These are phyloP conservation scores for Nyctibius grandis DNA, from an alignment of 2,797 vertebrate species.

Conservation along the genomic window DNA sequence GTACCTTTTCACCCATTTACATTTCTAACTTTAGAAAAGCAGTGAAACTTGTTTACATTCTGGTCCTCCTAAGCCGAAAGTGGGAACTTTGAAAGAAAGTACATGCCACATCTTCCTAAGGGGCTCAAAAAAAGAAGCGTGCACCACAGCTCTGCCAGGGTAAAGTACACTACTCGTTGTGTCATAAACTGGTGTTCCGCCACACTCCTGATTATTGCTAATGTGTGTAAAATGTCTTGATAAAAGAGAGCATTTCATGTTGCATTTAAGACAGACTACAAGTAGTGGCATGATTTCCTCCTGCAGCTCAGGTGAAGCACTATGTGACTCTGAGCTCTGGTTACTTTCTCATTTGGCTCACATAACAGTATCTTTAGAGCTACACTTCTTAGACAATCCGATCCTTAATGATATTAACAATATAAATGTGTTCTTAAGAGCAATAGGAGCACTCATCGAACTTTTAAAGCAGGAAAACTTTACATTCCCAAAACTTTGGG, in stretches of 20 bases:
- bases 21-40: not conserved
- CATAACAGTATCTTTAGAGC: not conserved
- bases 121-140: not conserved
- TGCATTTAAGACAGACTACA: not conserved
- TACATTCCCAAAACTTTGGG: not conserved
- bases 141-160: rapidly evolving
- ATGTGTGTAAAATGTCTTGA: not conserved
- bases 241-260: not conserved
- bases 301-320: not conserved
- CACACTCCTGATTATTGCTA: not conserved
- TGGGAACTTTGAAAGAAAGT: not conserved
- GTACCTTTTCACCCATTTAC: not conserved
- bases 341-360: not conserved
- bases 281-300: not conserved
- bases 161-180: not conserved
- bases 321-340: not conserved
- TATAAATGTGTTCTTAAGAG: not conserved
- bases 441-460: not conserved
- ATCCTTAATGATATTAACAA: not conserved
- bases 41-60: not conserved
- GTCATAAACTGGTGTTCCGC: not conserved
- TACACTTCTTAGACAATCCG: not conserved
- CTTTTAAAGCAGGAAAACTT: not conserved
- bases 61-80: not conserved
- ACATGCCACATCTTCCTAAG: not conserved